Evolutionary conservation across 2,113 vertebrate genomes (phyloP), one percentile per base, ranked within the genome.

Genomic region (Nothobranchius kuhntae): DNA sequence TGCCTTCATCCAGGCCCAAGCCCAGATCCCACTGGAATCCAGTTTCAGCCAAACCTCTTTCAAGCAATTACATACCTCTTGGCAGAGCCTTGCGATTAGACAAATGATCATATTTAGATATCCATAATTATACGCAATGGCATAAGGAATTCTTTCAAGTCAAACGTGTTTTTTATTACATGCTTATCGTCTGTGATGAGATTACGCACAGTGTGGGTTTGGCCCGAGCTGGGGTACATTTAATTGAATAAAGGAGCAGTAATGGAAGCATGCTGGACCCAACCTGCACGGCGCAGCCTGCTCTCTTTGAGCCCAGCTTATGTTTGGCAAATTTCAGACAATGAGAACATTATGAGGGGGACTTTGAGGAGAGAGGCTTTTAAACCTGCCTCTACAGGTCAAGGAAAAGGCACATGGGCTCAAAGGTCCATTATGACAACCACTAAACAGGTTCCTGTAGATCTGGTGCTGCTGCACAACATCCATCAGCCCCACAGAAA

Each of bases 101-200:
- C 84, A 89, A 91, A 89, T 83, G 69, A 90, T 88, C 85, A 85
- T 90, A 87, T 89, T 92, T 90, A 74, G 89, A 90, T 91, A 90
- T 80, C 82, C 78, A 71, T 76, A 89, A 90, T 91, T 91, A 90
- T 77, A 85, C 71, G 83, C 86, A 86, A 90, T 89, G 80, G 57
- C 88, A 86, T 86, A 76, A 81, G 84, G 75, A 69, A 12, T 77
- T 66, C 90, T 92, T 91, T 93, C 71, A 91, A 86, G 86, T 89
- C 55, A 17, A 87, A 90, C 85, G 52, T 93, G 92, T 79, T 87
- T 91, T 87, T 88, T 78, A 89, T 93, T 92, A 90, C 80, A 91
- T 64, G 86, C 81, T 80, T 82, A 85, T 89, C 81, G 48, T 74
- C 52, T 15, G 59, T 87, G 88, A 92, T 88, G 78, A 81, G 89